These are phyloP conservation scores for cat (Felis catus) DNA, from an alignment of 2,113 vertebrate genomes.

Conservation along the genomic window DNA sequence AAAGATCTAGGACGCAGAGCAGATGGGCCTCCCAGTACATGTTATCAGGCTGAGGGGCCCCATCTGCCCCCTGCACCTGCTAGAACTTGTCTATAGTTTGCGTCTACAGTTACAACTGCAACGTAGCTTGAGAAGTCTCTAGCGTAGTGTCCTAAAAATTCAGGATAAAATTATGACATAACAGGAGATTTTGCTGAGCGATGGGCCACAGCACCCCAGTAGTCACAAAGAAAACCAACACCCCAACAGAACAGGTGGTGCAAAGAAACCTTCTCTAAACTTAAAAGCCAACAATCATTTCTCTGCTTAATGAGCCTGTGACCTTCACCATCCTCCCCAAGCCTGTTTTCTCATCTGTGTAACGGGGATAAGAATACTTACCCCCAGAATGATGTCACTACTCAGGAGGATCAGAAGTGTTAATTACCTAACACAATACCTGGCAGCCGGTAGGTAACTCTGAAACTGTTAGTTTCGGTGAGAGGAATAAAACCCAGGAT, in stretches of 20 bases:
- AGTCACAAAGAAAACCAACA: neutral
- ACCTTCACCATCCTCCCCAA: neutral
- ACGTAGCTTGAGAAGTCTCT: neutral
- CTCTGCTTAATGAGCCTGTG: neutral
- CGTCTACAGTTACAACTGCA: neutral
- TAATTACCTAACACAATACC: neutral
- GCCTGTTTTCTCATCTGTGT: neutral
- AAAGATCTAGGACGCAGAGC: neutral
- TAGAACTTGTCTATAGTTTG: neutral
- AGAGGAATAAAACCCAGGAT: neutral
- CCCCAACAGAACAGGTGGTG: neutral
- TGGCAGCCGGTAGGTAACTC: neutral
- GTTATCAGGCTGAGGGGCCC: neutral
- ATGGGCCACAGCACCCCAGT: neutral
- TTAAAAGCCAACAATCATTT: neutral
- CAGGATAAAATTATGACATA: neutral
- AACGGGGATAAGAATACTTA: neutral
- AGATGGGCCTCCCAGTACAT: neutral
- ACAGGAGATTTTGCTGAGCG: neutral
- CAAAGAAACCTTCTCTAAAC: neutral
- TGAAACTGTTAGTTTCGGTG: neutral
- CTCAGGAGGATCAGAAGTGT: no score
- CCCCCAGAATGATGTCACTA: neutral
- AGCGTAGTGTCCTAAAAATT: neutral
- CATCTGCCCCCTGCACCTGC: neutral